Evolutionary conservation across 2,797 vertebrate genomes (phyloP), one percentile per base, ranked within the genome.

Genomic region (Dromococcyx pavoninus): DNA sequence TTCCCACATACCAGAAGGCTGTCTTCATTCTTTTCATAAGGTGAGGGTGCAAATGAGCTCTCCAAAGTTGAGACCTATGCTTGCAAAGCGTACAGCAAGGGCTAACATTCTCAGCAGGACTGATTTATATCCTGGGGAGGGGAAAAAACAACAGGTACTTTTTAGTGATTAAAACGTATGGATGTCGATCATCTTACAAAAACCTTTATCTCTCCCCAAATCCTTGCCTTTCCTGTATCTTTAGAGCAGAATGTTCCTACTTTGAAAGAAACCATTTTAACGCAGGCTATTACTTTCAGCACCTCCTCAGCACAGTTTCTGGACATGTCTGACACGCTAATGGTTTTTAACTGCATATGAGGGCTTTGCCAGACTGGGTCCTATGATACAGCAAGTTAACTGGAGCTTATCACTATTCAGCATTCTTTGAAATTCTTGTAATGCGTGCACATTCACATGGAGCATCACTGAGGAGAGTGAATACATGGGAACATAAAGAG

Each of bases 1-100:
- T 16, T 65, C 51, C 50, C 56, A 18, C 0, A 0, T 12, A 17
- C 7, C 23, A 51, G 24, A 28, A 5, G 21, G 5, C 18, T 1
- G 1, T 13, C 66, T 57, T 37, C 24, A 8, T 32, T 35, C 61
- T 41, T 48, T 48, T 56, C 28, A 5, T 14, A 25, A 56, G 69
- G 56, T 1, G 12, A n/a, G 54, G 41, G 35, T 56, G 48, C 62
- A 75, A 17, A 21, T 5, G 24, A 66, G 32, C 39, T 62, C 51
- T 48, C 14, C 61, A 30, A 30, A 60, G 24, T 44, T 50, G 67
- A 66, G 54, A 18, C 9, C 10, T 54, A 12, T 3, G 25, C 22
- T 4, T 7, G 54, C 28, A 24, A 67, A 67, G 39, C 0, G 5
- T 41, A 70, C 7, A 2, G 41, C 6, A 9, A 80, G 12, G 35